Evolutionary conservation across 1,140 invertebrate species (phyloP).

Genomic region (Fragariocoptes setiger): DNA sequence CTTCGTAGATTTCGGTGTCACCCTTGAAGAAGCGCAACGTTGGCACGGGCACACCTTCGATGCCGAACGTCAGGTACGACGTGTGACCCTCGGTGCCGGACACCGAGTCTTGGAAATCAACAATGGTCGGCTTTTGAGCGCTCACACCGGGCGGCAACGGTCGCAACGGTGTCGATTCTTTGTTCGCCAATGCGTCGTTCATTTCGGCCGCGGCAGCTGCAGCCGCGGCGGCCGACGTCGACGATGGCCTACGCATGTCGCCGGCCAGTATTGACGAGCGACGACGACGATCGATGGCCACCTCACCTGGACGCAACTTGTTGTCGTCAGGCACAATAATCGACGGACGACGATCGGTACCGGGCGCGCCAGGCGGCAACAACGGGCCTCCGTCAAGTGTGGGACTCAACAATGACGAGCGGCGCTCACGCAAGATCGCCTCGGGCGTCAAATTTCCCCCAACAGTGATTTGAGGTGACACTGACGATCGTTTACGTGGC

Average conservation of each 20-base stretch:
- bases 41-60: constrained; percentile 66
- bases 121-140: constrained; percentile 45
- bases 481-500: no score
- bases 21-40: constrained; percentile 86
- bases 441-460: no score
- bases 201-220: no score
- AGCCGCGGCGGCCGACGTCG: no score
- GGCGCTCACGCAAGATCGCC: neutral
- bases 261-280: neutral
- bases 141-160: constrained; percentile 47
- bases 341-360: constrained; percentile 7
- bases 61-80: constrained; percentile 49
- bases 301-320: constrained; percentile 14
- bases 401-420: constrained; percentile 3
- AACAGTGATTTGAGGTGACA: no score
- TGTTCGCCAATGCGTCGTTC: no score
- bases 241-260: constrained; percentile 9
- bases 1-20: constrained; percentile 57
- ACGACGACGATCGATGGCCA: constrained; percentile 12
- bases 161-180: no score
- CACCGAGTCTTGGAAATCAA: constrained; percentile 61
- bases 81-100: constrained; percentile 68
- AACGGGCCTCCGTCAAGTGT: neutral
- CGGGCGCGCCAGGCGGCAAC: constrained; percentile 2
- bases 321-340: constrained; percentile 32